These are phyloP conservation scores for Diarsia mendica DNA, from an alignment of 2,888 invertebrate genomes.

Conservation along the genomic window DNA sequence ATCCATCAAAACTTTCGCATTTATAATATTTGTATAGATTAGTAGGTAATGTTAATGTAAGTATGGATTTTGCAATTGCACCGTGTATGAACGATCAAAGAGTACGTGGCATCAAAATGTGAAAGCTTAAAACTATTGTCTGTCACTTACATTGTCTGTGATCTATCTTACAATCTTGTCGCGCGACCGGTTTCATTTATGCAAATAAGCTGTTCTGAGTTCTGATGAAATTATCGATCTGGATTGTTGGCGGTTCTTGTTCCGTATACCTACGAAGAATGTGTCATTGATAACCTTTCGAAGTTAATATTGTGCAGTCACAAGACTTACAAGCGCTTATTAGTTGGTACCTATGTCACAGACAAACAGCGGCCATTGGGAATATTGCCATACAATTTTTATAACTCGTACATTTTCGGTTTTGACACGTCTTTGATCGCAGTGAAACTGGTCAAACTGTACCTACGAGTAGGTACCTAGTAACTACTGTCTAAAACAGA, in stretches of 20 bases:
- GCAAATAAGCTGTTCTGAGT: conserved; percentile 67
- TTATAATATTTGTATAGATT: not conserved
- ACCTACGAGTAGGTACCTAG: too few species aligned
- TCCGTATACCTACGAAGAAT: conserved; percentile 58
- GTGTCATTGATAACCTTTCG: conserved; percentile 45
- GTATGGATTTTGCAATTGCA: conserved; percentile 54
- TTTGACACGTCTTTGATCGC: too few species aligned
- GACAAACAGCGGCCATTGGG: not conserved
- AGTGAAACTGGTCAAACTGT: too few species aligned
- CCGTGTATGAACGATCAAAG: conserved; percentile 12
- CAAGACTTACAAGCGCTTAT: not conserved
- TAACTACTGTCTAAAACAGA: too few species aligned
- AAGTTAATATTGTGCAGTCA: conserved; percentile 9
- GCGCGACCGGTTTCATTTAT: conserved; percentile 72
- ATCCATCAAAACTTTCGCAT: not conserved
- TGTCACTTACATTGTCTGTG: conserved; percentile 72
- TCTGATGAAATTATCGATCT: conserved; percentile 73
- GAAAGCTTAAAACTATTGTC: conserved; percentile 74
- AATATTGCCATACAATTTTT: too few species aligned
- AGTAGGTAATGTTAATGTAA: not conserved
- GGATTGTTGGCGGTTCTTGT: conserved; percentile 58
- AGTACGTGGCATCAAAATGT: conserved; percentile 62
- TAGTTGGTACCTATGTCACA: not conserved
- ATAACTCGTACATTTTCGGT: too few species aligned
- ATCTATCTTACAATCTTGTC: conserved; percentile 67